These are phyloP conservation scores for Aegotheles bennettii DNA, from an alignment of 2,113 vertebrate species.

Conservation along the genomic window DNA sequence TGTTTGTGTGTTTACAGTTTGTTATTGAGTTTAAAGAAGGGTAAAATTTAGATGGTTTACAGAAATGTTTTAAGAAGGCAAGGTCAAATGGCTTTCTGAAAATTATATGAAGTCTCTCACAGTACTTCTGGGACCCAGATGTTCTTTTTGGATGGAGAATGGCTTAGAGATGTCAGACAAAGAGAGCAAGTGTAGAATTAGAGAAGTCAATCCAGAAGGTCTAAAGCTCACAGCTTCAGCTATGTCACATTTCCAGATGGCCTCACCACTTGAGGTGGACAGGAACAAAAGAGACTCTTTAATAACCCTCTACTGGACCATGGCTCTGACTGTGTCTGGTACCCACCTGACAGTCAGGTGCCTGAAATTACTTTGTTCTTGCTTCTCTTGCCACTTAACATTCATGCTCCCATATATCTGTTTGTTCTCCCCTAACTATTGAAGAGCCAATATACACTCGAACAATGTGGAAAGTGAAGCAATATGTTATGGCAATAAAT, in stretches of 20 bases:
- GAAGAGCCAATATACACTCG: background rate
- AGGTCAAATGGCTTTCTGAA: background rate
- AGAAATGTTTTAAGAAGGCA: background rate
- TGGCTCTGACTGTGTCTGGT: background rate
- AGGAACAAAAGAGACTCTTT: background rate
- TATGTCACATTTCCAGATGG: background rate
- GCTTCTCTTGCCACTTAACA: background rate
- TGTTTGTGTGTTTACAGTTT: background rate
- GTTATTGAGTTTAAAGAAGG: background rate
- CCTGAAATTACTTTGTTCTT: background rate
- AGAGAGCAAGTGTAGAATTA: background rate
- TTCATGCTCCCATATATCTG: background rate
- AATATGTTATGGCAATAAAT: constrained; percentile 20
- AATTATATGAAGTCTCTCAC: background rate
- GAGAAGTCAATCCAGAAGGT: background rate
- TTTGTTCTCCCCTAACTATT: background rate
- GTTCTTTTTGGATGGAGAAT: background rate
- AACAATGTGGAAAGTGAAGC: constrained; percentile 27
- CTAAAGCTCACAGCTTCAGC: background rate
- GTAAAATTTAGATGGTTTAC: background rate
- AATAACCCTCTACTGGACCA: background rate
- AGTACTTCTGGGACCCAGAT: background rate
- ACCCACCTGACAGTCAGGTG: constrained; percentile 51
- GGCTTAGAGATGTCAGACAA: background rate
- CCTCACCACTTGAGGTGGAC: background rate